Percentiles rank a stretch among this genome's conserved stretches.
Conservation (phyloP, 2,797 vertebrate species). For the Balearica regulorum region DNA sequence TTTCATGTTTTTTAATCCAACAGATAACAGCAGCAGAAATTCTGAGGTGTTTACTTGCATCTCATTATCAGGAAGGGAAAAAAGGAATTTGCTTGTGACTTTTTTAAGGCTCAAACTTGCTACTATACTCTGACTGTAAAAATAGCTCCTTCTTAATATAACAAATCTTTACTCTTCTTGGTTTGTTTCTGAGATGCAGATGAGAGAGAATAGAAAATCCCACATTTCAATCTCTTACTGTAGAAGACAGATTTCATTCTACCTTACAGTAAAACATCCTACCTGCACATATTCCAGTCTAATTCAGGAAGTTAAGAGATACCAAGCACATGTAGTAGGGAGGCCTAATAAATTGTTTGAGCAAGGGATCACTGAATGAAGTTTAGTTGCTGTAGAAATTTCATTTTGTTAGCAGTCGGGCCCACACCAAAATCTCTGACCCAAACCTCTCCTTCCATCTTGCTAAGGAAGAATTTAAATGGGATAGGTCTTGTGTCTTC, state of each 20-base stretch:
- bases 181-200: neutral
- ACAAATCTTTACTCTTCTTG: neutral
- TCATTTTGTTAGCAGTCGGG: conserved; percentile 19
- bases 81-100: conserved; percentile 18
- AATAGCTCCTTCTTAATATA: neutral
- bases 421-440: conserved; percentile 17
- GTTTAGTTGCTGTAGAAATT: conserved; percentile 46
- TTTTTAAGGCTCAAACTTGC: conserved; percentile 10
- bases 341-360: conserved; percentile 54
- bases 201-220: conserved; percentile 16
- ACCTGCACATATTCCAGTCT: conserved; percentile 44
- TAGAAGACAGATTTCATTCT: conserved; percentile 47
- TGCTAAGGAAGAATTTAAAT: conserved; percentile 17
- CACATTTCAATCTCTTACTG: conserved; percentile 24
- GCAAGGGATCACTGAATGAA: conserved; percentile 37
- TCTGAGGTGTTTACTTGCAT: neutral
- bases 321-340: conserved; percentile 44
- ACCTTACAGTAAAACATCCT: conserved; percentile 19
- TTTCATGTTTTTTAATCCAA: neutral
- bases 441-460: conserved; percentile 10
- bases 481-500: conserved; percentile 18
- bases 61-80: neutral
- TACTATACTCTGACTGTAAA: neutral
- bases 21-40: neutral
- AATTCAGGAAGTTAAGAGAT: conserved; percentile 63